These are phyloP conservation scores for Gryllus bimaculatus DNA, from an alignment of 1,140 invertebrate genomes.

Conservation along the genomic window DNA sequence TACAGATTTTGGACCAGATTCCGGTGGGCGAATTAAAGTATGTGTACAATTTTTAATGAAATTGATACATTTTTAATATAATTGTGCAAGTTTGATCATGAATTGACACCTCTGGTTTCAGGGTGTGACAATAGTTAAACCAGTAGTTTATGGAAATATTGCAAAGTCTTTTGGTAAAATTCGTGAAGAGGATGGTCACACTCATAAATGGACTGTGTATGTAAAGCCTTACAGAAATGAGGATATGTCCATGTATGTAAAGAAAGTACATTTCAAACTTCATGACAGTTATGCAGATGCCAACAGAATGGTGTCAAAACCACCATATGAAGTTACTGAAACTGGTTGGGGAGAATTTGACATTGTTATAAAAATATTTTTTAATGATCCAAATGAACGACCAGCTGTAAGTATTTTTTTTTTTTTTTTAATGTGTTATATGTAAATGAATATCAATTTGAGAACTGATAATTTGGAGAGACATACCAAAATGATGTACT, in stretches of 20 bases:
- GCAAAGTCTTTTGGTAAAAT: conserved; percentile 95
- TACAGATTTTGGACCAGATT: conserved; percentile 71
- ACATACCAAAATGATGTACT: neutral
- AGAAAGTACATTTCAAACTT: conserved; percentile 95
- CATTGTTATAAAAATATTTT: conserved; percentile 96
- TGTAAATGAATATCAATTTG: too few species aligned
- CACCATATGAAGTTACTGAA: conserved; percentile 95
- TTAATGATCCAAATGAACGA: conserved; percentile 92
- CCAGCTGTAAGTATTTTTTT: conserved; percentile 53
- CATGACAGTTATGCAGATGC: conserved; percentile 96
- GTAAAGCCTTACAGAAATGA: conserved; percentile 88
- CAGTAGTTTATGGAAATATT: conserved; percentile 94
- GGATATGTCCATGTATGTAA: conserved; percentile 91
- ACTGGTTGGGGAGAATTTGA: conserved; percentile 99
- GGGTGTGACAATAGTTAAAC: conserved; percentile 87
- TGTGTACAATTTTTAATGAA: conserved; percentile 20
- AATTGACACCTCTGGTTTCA: conserved; percentile 32
- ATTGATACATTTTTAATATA: conserved; percentile 18
- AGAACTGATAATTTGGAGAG: too few species aligned
- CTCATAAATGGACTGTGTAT: conserved; percentile 98
- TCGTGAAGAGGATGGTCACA: conserved; percentile 96
- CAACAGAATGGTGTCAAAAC: conserved; percentile 84
- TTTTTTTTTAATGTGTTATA: neutral
- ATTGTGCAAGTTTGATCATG: conserved; percentile 23
- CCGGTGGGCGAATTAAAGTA: conserved; percentile 68